Percentiles rank a stretch among this genome's conserved stretches.
phyloP scores from a whole-genome alignment of 2,888 invertebrate genomes.

The Folsomia manolachei region DNA sequence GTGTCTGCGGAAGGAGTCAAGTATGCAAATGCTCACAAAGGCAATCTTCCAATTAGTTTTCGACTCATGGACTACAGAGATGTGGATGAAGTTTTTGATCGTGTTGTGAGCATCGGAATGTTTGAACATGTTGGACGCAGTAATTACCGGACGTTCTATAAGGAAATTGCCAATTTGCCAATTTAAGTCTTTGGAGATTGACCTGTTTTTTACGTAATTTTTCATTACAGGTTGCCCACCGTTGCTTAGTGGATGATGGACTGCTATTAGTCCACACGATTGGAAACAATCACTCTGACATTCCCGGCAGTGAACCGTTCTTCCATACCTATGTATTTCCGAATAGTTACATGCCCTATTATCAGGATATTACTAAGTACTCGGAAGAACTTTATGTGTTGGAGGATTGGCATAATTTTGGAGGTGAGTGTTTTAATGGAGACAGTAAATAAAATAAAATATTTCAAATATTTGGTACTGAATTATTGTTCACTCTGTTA shows the following conservation, averaged over 20 bases:
- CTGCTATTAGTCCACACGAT: constrained; percentile 30
- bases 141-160: constrained; percentile 12
- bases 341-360: constrained; percentile 29
- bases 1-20: constrained; percentile 28
- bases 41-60: constrained; percentile 25
- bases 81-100: constrained; percentile 28
- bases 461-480: neutral
- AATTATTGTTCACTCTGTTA: too few species aligned
- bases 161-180: neutral
- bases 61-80: constrained; percentile 30
- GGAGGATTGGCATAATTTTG: constrained; percentile 35
- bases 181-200: neutral
- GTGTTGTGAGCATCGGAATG: constrained; percentile 32
- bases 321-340: constrained; percentile 28
- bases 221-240: constrained; percentile 35
- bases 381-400: constrained; percentile 27
- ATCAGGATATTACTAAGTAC: constrained; percentile 20
- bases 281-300: constrained; percentile 28
- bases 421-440: neutral
- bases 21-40: constrained; percentile 18
- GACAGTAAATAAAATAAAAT: neutral
- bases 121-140: constrained; percentile 1
- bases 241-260: constrained; percentile 32
- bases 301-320: constrained; percentile 28
- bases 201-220: neutral